Conservation (phyloP, 2,797 vertebrate genomes). For the Monodelphis domestica region DNA sequence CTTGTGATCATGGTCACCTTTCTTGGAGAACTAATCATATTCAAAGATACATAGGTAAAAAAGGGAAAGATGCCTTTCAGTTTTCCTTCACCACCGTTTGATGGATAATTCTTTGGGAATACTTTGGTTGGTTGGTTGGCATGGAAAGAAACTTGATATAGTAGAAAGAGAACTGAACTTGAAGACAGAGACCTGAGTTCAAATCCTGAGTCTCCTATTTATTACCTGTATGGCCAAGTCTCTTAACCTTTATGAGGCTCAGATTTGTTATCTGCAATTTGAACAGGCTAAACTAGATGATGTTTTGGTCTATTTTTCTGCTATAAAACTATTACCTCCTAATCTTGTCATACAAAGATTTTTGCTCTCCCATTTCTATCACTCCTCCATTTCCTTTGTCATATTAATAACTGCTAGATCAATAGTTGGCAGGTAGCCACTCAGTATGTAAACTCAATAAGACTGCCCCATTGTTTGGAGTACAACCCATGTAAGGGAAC, state of each 20-base stretch:
- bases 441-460: neutral
- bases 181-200: neutral
- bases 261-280: neutral
- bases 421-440: neutral
- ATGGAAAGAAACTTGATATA: neutral
- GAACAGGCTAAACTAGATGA: neutral
- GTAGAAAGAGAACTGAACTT: neutral
- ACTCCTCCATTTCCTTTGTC: neutral
- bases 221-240: neutral
- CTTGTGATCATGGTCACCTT: neutral
- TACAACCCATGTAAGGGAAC: neutral
- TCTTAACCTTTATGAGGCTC: neutral
- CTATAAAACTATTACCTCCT: neutral
- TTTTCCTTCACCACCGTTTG: neutral
- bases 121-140: neutral
- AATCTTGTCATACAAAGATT: neutral
- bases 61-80: neutral
- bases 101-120: neutral
- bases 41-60: neutral
- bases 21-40: neutral
- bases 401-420: neutral
- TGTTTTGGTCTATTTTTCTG: neutral
- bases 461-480: neutral
- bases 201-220: neutral
- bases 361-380: neutral